phyloP scores from a whole-genome alignment of 2,888 invertebrate species.

The Terebella lapidaria region DNA sequence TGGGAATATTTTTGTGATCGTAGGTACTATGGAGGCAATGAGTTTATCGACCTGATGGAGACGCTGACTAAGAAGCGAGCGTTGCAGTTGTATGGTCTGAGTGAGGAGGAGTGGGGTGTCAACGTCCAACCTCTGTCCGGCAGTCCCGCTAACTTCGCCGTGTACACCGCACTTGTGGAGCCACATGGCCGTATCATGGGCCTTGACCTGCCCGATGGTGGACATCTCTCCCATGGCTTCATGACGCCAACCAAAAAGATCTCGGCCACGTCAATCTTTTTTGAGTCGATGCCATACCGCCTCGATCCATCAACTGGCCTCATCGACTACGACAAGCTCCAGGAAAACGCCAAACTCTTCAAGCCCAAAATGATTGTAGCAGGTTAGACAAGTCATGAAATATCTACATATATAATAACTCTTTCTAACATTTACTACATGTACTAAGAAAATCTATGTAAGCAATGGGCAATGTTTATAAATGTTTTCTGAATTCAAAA shows the following conservation, averaged over 20 bases:
- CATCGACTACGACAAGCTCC: conserved; percentile 87
- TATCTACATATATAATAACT: neutral
- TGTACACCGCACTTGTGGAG: conserved; percentile 77
- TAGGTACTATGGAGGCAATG: conserved; percentile 97
- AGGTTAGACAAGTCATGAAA: conserved; percentile 53
- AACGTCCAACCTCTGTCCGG: conserved; percentile 83
- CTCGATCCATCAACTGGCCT: conserved; percentile 72
- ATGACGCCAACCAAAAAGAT: conserved; percentile 88
- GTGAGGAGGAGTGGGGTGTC: conserved; percentile 77
- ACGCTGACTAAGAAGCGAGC: conserved; percentile 80
- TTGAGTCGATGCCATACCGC: conserved; percentile 98
- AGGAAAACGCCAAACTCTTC: conserved; percentile 77
- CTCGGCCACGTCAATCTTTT: conserved; percentile 95
- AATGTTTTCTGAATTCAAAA: neutral
- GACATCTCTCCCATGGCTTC: conserved; percentile 73
- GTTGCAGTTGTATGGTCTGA: conserved; percentile 75
- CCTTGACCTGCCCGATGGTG: conserved; percentile 92
- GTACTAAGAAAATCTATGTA: no score
- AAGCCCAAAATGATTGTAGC: conserved; percentile 91
- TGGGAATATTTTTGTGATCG: no score
- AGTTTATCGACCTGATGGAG: conserved; percentile 92
- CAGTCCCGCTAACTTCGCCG: conserved; percentile 96
- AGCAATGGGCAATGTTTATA: no score
- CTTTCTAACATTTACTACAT: no score
- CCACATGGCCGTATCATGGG: conserved; percentile 95